These are phyloP conservation scores for Glomeris maerens DNA, from an alignment of 1,140 invertebrate genomes.

Conservation along the genomic window DNA sequence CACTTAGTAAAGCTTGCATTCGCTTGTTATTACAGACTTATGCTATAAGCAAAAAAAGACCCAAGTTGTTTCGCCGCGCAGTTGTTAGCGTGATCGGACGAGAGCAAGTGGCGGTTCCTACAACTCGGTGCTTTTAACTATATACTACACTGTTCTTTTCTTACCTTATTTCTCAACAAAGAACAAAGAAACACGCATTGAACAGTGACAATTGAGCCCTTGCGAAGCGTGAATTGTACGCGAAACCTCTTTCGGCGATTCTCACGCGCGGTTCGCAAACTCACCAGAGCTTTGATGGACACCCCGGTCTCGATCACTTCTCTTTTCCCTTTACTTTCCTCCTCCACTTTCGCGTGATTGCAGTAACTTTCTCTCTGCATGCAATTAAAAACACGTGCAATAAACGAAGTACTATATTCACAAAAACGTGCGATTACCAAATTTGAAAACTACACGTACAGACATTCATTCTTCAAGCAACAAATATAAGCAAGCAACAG, in stretches of 20 bases:
- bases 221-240: neutral
- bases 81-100: too few relatives aligned
- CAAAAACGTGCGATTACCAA: neutral
- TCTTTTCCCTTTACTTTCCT: conserved; percentile 31
- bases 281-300: conserved; percentile 19
- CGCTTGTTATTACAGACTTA: too few relatives aligned
- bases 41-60: too few relatives aligned
- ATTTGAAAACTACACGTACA: too few relatives aligned
- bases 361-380: conserved; percentile 35
- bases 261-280: conserved; percentile 9
- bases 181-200: conserved; percentile 1
- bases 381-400: conserved; percentile 19
- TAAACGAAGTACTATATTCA: neutral
- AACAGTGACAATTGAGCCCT: neutral
- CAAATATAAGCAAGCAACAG: too few relatives aligned
- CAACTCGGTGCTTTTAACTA: too few relatives aligned
- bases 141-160: conserved; percentile 11
- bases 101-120: too few relatives aligned
- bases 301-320: conserved; percentile 23
- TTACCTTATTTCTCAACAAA: neutral
- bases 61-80: too few relatives aligned
- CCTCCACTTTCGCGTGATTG: conserved; percentile 31
- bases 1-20: too few relatives aligned
- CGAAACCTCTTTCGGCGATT: neutral
- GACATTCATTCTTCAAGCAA: too few relatives aligned